Evolutionary conservation across 2,113 vertebrate genomes (phyloP).

Genomic region (Tiliqua scincoides): DNA sequence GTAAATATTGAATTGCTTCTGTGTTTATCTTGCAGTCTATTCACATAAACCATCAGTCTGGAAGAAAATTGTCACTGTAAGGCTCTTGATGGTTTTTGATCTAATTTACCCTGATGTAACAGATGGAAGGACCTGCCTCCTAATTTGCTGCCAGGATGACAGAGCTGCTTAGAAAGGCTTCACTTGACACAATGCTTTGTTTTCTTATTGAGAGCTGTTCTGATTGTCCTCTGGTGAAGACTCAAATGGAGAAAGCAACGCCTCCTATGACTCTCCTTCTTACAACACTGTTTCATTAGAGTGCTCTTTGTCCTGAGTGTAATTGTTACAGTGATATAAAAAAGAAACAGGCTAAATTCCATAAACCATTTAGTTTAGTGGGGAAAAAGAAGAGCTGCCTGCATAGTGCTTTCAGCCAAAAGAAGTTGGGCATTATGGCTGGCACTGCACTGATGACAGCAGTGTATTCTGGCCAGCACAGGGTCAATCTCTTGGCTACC

Average conservation of each 20-base stretch:
- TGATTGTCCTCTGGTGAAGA: neutral
- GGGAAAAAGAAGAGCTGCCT: too few relatives aligned
- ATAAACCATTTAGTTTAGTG: too few relatives aligned
- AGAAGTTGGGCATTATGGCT: too few relatives aligned
- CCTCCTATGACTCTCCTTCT: too few relatives aligned
- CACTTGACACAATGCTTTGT: neutral
- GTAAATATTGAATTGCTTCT: neutral
- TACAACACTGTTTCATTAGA: too few relatives aligned
- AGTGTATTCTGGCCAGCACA: too few relatives aligned
- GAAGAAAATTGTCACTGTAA: neutral
- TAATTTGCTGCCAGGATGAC: neutral
- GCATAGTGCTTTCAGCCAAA: too few relatives aligned
- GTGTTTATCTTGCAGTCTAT: neutral
- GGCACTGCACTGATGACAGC: too few relatives aligned
- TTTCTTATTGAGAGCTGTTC: neutral
- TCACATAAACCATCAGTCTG: neutral
- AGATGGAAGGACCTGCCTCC: neutral
- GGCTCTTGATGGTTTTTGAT: neutral
- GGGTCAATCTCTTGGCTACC: too few relatives aligned
- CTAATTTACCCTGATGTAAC: neutral
- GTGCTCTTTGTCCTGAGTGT: too few relatives aligned
- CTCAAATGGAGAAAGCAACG: neutral
- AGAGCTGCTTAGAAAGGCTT: neutral
- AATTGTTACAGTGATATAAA: too few relatives aligned
- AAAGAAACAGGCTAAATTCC: too few relatives aligned